Percentiles rank a stretch among this genome's conserved stretches.
These are phyloP conservation scores for Pseudocheirus occidentalis DNA, from an alignment of 2,797 vertebrate species.

Conservation along the genomic window DNA sequence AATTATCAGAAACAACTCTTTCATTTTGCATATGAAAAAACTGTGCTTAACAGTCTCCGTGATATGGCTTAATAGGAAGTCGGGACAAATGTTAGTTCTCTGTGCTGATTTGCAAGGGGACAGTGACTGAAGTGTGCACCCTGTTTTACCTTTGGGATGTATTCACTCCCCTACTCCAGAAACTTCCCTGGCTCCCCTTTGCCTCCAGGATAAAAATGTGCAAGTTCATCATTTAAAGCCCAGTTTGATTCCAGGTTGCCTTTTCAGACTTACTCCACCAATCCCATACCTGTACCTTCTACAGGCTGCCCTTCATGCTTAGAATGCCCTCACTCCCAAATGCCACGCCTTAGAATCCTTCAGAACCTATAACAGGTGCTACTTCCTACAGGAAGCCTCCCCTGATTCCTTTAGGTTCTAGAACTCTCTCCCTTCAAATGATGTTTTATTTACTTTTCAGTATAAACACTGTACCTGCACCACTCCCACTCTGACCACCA, in stretches of 20 bases:
- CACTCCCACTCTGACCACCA: too few species aligned
- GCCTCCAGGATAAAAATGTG: not conserved
- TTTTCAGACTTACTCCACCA: not conserved
- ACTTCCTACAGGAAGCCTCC: not conserved
- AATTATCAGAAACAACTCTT: not conserved
- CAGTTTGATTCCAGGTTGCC: not conserved
- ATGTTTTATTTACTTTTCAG: not conserved
- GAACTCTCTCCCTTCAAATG: not conserved
- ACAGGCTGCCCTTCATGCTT: not conserved
- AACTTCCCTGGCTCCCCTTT: not conserved
- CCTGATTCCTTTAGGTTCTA: not conserved
- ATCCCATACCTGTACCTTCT: not conserved
- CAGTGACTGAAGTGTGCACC: not conserved
- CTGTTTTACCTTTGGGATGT: not conserved
- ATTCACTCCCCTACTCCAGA: not conserved
- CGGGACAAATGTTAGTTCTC: not conserved
- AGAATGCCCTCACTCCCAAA: not conserved
- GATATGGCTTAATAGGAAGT: not conserved
- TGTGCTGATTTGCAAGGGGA: not conserved
- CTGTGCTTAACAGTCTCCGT: not conserved
- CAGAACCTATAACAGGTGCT: not conserved
- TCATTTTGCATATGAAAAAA: not conserved
- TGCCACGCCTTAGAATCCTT: not conserved
- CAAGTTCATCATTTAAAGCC: not conserved
- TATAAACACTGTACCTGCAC: not conserved